phyloP scores from a whole-genome alignment of 2,888 invertebrate genomes.

The Coelinius sp. region DNA sequence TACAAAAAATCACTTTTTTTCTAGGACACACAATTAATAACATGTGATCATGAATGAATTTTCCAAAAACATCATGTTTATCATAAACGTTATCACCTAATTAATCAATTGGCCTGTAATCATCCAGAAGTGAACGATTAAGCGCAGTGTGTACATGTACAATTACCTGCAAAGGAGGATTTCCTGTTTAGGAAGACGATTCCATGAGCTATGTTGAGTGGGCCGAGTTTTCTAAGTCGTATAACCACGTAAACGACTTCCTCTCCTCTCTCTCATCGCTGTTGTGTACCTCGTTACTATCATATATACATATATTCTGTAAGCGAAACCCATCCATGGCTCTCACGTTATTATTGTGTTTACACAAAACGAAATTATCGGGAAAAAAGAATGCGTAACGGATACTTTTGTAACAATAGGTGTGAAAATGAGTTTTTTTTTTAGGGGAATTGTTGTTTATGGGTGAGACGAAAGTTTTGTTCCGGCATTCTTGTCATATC shows the following conservation, averaged over 20 bases:
- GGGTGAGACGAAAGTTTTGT: constrained; percentile 34
- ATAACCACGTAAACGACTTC: constrained; percentile 30
- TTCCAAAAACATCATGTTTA: constrained; percentile 55
- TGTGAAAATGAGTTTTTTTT: constrained; percentile 13
- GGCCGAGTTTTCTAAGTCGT: constrained; percentile 30
- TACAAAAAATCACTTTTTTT: too few species aligned
- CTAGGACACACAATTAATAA: too few species aligned
- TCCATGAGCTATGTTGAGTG: constrained; percentile 38
- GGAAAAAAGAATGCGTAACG: constrained; percentile 17
- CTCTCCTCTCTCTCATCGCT: neutral
- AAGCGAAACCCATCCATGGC: constrained; percentile 20
- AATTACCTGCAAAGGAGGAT: constrained; percentile 69
- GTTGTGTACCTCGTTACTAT: neutral
- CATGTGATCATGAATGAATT: constrained; percentile 24
- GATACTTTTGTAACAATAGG: constrained; percentile 41
- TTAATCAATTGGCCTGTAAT: constrained; percentile 5
- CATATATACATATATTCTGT: neutral
- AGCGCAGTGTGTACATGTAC: constrained; percentile 50
- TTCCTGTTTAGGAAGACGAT: constrained; percentile 67
- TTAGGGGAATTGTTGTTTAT: constrained; percentile 26
- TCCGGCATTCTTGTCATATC: neutral
- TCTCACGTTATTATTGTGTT: constrained; percentile 42
- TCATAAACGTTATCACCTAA: constrained; percentile 25
- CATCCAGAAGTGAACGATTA: constrained; percentile 11
- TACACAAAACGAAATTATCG: constrained; percentile 42